Evolutionary conservation across 2,797 vertebrate genomes (phyloP), one percentile per base, ranked within the genome.

Genomic region (Gephyroberyx darwinii): DNA sequence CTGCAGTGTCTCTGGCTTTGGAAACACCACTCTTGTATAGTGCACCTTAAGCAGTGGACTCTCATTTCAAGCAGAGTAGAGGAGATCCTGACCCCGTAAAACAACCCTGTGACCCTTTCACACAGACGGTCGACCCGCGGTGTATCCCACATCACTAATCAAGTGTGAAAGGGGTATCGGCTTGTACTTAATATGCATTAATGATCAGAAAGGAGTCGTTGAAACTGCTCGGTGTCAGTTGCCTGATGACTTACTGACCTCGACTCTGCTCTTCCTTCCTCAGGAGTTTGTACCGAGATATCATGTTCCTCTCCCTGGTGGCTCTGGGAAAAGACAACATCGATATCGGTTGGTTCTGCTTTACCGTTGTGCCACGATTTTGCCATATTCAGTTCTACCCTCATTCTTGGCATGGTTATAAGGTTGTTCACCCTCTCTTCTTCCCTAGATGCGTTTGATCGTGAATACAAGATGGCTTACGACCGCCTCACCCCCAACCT

Each of bases 231-330:
- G 43, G 5, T 13, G 39, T 12, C 12, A 43, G 16, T 7, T 17
- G 16, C 3, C 6, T n/a, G 45, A 8, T n/a, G 6, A 48, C 45
- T 20, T 41, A n/a, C 17, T 64, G 5, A 37, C 5, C 20, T 65
- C 45, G 0, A 0, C 33, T 47, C 47, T 81, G 26, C 26, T 26
- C 26, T 26, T 26, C 26, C 10, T 84, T 72, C 75, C 87, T 37
- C 90, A 99, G 98, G 95, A 99, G 98, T 89, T 93, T 99, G 81
- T 99, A 99, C 89, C 93, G 98, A 90, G 98, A 99, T 90, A 94
- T 99, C 89, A 87, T 99, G 0, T 99, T 99, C 92, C 93, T 99
- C 71, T 97, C 96, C 22, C 94, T 99, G 59, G 97, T 98, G 91
- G 96, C 97, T 84, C 92, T 99, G 58, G 98, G 98, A 81, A 98